A percentile compares a stretch with the other conserved stretches of the same genome.
These are phyloP conservation scores for Clistopyga incitator DNA, from an alignment of 2,888 invertebrate genomes.

Conservation along the genomic window DNA sequence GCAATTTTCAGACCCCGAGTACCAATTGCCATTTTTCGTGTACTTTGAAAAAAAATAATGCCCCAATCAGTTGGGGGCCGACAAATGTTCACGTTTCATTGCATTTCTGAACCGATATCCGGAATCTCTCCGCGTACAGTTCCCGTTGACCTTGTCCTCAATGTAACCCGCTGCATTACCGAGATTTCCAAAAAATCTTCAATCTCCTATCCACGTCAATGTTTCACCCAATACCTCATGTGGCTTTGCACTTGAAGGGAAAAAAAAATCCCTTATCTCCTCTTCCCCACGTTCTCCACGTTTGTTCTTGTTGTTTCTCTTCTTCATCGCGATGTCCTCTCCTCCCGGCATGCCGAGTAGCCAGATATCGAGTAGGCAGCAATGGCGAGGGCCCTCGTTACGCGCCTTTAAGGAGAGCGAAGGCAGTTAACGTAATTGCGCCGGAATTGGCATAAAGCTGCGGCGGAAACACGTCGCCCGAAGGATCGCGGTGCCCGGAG, in stretches of 20 bases:
- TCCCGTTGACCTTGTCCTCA: too few relatives aligned
- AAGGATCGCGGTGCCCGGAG: background rate
- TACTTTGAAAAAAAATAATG: too few relatives aligned
- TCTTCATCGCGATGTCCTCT: constrained; percentile 49
- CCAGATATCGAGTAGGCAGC: constrained; percentile 17
- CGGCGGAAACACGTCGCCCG: constrained; percentile 50
- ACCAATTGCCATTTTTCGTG: too few relatives aligned
- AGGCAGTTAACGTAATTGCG: constrained; percentile 69
- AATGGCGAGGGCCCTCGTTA: constrained; percentile 52
- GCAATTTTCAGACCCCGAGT: too few relatives aligned
- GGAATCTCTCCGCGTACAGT: too few relatives aligned
- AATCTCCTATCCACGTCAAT: background rate
- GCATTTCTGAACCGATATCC: too few relatives aligned
- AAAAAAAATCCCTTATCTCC: too few relatives aligned
- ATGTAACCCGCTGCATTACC: background rate
- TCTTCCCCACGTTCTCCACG: constrained; percentile 10
- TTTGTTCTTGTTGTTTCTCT: constrained; percentile 30
- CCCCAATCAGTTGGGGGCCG: too few relatives aligned
- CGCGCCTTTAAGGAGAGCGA: constrained; percentile 65
- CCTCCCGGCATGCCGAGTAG: background rate
- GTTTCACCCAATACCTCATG: constrained; percentile 16
- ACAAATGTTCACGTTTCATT: too few relatives aligned
- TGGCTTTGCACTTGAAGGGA: too few relatives aligned
- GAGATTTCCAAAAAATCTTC: background rate
- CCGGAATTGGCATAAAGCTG: constrained; percentile 69